Base-by-base conservation (phyloP, 2,113 vertebrate species). In the Leucopternis melanops region DNA sequence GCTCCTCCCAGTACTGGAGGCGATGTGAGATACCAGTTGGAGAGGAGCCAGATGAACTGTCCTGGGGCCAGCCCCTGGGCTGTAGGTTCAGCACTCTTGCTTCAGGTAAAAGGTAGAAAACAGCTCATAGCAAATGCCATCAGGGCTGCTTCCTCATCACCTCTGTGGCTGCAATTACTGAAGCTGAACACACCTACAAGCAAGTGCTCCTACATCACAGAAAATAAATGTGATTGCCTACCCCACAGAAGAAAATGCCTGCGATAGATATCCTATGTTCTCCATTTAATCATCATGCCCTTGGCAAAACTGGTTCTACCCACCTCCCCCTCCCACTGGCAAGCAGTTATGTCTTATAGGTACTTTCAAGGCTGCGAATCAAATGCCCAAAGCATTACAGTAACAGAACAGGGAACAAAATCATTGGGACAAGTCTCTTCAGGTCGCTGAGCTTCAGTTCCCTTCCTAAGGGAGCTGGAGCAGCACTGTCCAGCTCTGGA, bases 391-490 rank as follows among this genome's bases (percentile, higher is more conserved):
- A 96, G 89, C 89, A 90, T 74, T 86, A 87, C 89, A 80, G 55
- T 52, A 92, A 92, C 79, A 88, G 38, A 88, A 90, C 12, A 78
- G 17, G 54, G 52, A 94, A 86, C 36, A 87, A 94, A 95, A 94
- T 97, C 71, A 92, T 12, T 42, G 74, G 97, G 95, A 95, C 95
- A 95, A 73, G 78, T 31, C 92, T 97, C 95, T 96, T 95, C 95
- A 95, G 92, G 94, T 94, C 86, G 78, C 78, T 91, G 94, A 94
- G 92, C 96, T 95, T 96, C 94, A 95, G 45, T 73, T 95, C 62
- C 44, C 78, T 81, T 95, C 96, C 95, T 93, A 86, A 88, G 86
- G 95, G 86, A 94, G 91, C 22, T 78, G 62, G 10, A 90, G 67
- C 15, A 70, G 55, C 59, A 88, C 55, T 88, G 75, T 8, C 94